phyloP scores from a whole-genome alignment of 1,140 invertebrate genomes.

The Caenorhabditis inopinata region DNA sequence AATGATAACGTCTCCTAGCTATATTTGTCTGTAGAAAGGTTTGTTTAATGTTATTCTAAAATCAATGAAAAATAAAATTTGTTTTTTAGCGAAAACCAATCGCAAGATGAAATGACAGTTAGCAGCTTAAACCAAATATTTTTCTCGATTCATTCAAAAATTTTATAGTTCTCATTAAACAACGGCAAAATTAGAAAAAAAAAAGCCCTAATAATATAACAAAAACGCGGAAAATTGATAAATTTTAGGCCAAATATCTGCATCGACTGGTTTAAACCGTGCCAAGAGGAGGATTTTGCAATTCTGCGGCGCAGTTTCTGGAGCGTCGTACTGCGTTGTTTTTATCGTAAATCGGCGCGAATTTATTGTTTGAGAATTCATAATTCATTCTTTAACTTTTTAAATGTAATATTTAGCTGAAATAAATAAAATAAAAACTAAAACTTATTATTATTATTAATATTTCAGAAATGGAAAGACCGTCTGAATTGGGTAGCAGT shows the following conservation, averaged over 20 bases:
- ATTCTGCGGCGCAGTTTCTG: not conserved
- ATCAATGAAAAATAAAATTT: no score
- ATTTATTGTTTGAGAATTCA: not conserved
- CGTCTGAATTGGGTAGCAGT: not conserved
- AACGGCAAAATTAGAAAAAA: not conserved
- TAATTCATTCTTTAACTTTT: no score
- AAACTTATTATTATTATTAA: not conserved
- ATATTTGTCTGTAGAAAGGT: no score
- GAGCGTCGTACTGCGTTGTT: not conserved
- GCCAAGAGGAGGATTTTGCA: not conserved
- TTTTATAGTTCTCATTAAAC: no score
- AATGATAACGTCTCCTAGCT: no score
- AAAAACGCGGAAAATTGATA: not conserved
- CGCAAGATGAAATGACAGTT: no score
- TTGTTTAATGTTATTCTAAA: no score
- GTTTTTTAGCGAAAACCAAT: no score
- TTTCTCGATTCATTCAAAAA: no score
- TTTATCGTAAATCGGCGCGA: conserved; percentile 27
- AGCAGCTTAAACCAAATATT: no score
- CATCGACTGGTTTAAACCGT: not conserved
- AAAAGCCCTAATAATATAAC: not conserved
- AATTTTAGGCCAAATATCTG: conserved; percentile 4
- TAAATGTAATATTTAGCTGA: no score
- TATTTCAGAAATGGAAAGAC: not conserved
- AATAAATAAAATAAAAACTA: no score